phyloP scores from a whole-genome alignment of 2,113 vertebrate genomes.

The Pagrus major region DNA sequence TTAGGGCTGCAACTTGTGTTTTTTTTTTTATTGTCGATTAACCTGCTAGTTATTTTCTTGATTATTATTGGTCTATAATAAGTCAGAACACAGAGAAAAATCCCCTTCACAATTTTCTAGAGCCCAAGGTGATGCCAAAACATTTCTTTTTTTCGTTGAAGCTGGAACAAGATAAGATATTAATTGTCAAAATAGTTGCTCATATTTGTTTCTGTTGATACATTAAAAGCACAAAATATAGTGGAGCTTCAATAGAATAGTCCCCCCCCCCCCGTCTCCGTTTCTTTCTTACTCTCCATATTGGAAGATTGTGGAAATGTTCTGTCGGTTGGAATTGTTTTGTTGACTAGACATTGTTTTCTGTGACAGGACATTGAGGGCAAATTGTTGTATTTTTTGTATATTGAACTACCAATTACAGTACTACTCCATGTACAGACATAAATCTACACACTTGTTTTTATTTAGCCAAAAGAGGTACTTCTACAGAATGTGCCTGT shows the following conservation, averaged over 20 bases:
- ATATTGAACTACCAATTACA: not conserved
- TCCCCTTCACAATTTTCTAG: too few species aligned
- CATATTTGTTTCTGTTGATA: not conserved
- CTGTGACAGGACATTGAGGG: constrained; percentile 15
- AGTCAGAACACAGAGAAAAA: not conserved
- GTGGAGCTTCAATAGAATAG: not conserved
- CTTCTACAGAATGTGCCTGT: constrained; percentile 5
- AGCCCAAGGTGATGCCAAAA: not conserved
- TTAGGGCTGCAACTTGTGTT: not conserved
- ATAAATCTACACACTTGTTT: constrained; percentile 6
- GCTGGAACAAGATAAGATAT: not conserved
- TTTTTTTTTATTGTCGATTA: too few species aligned
- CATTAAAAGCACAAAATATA: not conserved
- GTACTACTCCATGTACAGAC: not conserved
- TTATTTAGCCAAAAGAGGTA: constrained; percentile 3
- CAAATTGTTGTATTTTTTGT: not conserved
- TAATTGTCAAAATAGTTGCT: not conserved
- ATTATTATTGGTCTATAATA: not conserved
- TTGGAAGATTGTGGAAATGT: constrained; percentile 2
- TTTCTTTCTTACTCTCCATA: not conserved
- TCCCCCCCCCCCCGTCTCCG: not conserved
- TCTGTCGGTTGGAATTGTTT: constrained; percentile 21
- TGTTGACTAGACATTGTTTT: constrained; percentile 28
- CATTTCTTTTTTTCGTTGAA: not conserved
- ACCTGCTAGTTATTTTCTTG: too few species aligned